Percentiles rank a stretch among this genome's conserved stretches.
These are phyloP conservation scores for Linurgus olivaceus DNA, from an alignment of 2,797 vertebrate genomes.

Conservation along the genomic window DNA sequence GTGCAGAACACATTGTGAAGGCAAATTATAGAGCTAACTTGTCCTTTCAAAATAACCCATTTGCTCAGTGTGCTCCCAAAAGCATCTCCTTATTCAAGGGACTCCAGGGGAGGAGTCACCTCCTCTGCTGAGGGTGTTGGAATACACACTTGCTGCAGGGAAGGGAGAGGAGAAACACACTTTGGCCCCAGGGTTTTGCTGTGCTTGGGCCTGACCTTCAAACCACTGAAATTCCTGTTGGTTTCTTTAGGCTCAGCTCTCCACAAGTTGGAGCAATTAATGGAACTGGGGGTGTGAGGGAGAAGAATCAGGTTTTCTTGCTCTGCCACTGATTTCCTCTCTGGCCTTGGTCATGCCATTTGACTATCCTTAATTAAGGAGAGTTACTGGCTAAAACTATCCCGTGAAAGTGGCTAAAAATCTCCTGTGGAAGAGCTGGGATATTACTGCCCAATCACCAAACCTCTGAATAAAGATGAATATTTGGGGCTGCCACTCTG, in stretches of 20 bases:
- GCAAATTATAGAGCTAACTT: slow-evolving; percentile 61
- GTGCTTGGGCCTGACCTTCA: background rate
- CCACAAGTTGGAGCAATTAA: background rate
- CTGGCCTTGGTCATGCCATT: background rate
- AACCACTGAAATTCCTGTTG: slow-evolving; percentile 26
- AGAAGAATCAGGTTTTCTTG: background rate
- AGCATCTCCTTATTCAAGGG: slow-evolving; percentile 20
- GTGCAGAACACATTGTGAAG: slow-evolving; percentile 58
- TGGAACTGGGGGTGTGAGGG: background rate
- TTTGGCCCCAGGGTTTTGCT: background rate
- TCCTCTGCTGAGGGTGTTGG: background rate
- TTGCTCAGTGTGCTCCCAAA: slow-evolving; percentile 41
- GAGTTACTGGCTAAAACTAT: background rate
- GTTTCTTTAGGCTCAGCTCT: background rate
- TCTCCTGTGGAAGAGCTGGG: background rate
- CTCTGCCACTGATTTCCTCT: background rate
- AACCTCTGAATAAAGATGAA: background rate
- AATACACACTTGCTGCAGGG: background rate
- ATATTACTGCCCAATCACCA: background rate
- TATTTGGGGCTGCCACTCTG: background rate
- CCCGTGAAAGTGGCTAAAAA: background rate
- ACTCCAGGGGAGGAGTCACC: background rate
- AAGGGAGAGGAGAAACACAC: background rate
- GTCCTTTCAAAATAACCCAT: slow-evolving; percentile 59
- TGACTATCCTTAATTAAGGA: background rate